These are phyloP conservation scores for Tachypleus tridentatus DNA, from an alignment of 1,140 invertebrate genomes.

Conservation along the genomic window DNA sequence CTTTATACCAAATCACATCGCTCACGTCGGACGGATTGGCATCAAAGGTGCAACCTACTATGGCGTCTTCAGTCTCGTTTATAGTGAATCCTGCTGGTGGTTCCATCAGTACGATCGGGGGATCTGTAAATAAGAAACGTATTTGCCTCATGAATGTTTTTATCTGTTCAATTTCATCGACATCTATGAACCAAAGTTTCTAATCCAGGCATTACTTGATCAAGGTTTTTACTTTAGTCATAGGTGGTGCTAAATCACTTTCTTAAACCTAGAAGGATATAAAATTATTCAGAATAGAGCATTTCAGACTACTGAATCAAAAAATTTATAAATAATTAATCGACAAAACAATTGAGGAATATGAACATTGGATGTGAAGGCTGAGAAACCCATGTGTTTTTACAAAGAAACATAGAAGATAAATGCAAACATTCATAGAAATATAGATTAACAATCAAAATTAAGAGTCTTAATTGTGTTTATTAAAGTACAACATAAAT, in stretches of 20 bases:
- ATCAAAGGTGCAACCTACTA: constrained; percentile 19
- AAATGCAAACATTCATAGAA: neutral
- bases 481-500: neutral
- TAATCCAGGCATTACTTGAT: neutral
- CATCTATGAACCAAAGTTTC: neutral
- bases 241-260: neutral
- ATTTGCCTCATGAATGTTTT: neutral
- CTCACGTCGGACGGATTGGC: constrained; percentile 22
- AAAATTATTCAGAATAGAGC: neutral
- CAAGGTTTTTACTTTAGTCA: neutral
- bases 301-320: no score
- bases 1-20: constrained; percentile 21
- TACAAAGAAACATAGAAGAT: neutral
- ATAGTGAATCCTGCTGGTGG: constrained; percentile 16
- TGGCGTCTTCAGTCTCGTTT: constrained; percentile 14
- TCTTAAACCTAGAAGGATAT: neutral
- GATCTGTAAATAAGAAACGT: constrained; percentile 11
- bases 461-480: neutral
- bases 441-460: neutral
- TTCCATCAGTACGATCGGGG: constrained; percentile 18
- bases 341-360: no score
- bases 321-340: no score
- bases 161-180: neutral
- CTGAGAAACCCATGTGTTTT: no score
- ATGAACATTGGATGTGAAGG: no score